Evolutionary conservation across 37 sponge, comb jelly and placozoan species (phyloP).

Genomic region (Cliona cf. orientalis): DNA sequence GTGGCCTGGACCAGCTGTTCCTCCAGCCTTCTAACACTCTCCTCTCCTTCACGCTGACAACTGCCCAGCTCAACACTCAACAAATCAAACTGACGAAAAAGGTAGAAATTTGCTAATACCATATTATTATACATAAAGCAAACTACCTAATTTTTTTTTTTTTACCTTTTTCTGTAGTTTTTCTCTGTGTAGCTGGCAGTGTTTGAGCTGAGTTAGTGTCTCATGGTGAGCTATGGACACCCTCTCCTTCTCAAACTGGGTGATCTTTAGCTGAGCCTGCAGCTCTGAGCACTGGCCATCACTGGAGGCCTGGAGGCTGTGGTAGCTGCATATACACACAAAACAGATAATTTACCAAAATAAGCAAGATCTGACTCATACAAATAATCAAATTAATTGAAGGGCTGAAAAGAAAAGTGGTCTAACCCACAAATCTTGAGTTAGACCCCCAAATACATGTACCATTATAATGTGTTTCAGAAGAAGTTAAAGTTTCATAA

Average conservation of each 20-base stretch:
- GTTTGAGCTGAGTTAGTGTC: conserved; percentile 38
- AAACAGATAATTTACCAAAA: not conserved
- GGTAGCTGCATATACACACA: conserved; percentile 19
- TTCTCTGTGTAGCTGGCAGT: conserved; percentile 59
- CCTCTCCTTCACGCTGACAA: conserved; percentile 7
- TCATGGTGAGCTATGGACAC: conserved; percentile 66
- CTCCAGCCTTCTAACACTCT: conserved; percentile 51
- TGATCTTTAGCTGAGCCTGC: conserved; percentile 67
- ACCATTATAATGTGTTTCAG: too few relatives aligned
- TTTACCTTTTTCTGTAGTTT: conserved; percentile 51
- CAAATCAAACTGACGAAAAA: conserved; percentile 37
- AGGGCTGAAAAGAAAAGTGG: not conserved
- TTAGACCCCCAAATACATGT: too few relatives aligned
- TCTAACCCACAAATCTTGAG: too few relatives aligned
- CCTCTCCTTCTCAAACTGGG: conserved; percentile 74
- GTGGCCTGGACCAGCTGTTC: conserved; percentile 32
- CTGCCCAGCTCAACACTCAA: conserved; percentile 57
- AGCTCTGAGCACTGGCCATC: conserved; percentile 59
- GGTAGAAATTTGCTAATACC: too few relatives aligned
- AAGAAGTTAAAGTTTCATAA: too few relatives aligned
- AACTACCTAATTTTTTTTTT: not conserved
- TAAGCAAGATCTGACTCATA: too few relatives aligned
- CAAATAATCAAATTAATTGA: too few relatives aligned
- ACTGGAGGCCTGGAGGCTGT: conserved; percentile 61
- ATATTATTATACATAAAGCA: not conserved